These are phyloP conservation scores for Dexiosoma caninum DNA, from an alignment of 2,888 invertebrate genomes.

Conservation along the genomic window DNA sequence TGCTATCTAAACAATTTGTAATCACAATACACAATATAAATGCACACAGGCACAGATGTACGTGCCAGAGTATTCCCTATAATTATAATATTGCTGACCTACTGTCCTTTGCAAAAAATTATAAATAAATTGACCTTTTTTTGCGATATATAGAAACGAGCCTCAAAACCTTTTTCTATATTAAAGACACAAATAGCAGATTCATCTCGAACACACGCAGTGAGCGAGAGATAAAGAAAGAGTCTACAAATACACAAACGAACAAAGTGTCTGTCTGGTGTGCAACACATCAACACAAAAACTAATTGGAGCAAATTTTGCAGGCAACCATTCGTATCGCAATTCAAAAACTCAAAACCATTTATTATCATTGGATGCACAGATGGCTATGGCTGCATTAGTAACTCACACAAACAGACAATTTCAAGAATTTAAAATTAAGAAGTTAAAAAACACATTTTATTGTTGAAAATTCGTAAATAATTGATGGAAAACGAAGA, in stretches of 20 bases:
- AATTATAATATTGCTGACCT: constrained; percentile 23
- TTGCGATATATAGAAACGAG: not conserved
- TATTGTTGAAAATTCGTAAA: not conserved
- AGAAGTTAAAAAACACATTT: not conserved
- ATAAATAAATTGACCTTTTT: constrained; percentile 24
- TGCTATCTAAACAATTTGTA: no score
- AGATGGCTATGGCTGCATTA: not conserved
- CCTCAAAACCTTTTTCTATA: not conserved
- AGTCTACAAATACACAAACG: not conserved
- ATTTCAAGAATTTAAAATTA: not conserved
- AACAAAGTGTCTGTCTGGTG: not conserved
- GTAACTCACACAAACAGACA: not conserved
- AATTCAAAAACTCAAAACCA: constrained; percentile 21
- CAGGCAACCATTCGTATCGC: constrained; percentile 44
- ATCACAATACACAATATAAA: not conserved
- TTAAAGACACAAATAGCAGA: not conserved
- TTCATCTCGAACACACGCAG: not conserved
- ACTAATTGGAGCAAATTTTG: constrained; percentile 49
- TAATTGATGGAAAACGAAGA: not conserved
- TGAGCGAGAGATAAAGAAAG: not conserved
- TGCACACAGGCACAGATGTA: not conserved
- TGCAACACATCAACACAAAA: constrained; percentile 10
- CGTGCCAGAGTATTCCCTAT: not conserved
- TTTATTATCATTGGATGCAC: constrained; percentile 14
- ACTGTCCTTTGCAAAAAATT: not conserved